Evolutionary conservation across 2,797 vertebrate genomes (phyloP).

Genomic region (Enteromius argenteus): DNA sequence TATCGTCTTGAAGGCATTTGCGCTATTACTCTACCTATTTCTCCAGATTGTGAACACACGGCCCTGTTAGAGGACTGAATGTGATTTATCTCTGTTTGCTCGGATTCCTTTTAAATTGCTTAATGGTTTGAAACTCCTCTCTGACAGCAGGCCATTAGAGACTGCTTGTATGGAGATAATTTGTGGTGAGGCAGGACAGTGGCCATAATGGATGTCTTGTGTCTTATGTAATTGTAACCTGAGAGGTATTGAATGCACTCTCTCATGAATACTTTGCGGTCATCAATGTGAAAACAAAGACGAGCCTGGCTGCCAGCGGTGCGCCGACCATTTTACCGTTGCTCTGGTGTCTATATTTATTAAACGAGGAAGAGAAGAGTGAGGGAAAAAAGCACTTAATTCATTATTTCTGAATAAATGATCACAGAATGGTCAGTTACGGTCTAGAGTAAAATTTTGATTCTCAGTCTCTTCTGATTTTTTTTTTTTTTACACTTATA

Average conservation of each 20-base stretch:
- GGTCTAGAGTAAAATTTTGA: background rate
- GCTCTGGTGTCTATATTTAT: conserved; percentile 38
- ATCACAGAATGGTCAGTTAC: background rate
- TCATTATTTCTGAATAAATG: conserved; percentile 40
- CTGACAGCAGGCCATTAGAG: conserved; percentile 73
- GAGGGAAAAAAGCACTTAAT: conserved; percentile 8
- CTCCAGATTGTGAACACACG: conserved; percentile 59
- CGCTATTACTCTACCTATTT: conserved; percentile 43
- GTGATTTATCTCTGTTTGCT: conserved; percentile 73
- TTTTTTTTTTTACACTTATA: background rate
- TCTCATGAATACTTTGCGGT: conserved; percentile 59
- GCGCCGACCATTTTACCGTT: conserved; percentile 53
- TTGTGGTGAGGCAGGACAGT: conserved; percentile 68
- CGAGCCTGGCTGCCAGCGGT: conserved; percentile 42
- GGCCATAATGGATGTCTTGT: conserved; percentile 73
- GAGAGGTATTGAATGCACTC: conserved; percentile 69
- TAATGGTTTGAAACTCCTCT: conserved; percentile 77
- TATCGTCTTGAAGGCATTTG: conserved; percentile 44
- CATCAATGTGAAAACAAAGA: conserved; percentile 61
- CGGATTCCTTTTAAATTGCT: conserved; percentile 76
- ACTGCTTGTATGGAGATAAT: conserved; percentile 72
- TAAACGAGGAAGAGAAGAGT: conserved; percentile 19
- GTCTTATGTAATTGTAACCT: conserved; percentile 68
- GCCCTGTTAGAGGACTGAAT: conserved; percentile 67
- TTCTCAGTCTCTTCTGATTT: background rate